A percentile compares a stretch with the other conserved stretches of the same genome.
phyloP scores from a whole-genome alignment of 1,140 invertebrate genomes.

The Drosophila pachea region DNA sequence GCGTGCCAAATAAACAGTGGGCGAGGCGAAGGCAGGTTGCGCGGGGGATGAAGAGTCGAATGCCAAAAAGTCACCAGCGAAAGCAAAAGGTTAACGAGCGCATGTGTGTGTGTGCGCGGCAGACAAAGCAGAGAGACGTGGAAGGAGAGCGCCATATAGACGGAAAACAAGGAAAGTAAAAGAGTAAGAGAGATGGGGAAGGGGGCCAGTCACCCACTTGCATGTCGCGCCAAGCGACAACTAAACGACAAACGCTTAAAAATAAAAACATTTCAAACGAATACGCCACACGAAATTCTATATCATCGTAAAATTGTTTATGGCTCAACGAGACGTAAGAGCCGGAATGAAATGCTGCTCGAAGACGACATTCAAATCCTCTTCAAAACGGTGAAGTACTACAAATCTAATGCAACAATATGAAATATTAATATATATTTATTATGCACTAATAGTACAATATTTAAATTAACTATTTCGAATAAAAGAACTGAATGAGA shows the following conservation, averaged over 20 bases:
- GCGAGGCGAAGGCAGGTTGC: constrained; percentile 12
- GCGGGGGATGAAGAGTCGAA: constrained; percentile 10
- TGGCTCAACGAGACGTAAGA: constrained; percentile 30
- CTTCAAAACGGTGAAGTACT: background rate
- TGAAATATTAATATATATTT: background rate
- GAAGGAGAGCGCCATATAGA: background rate
- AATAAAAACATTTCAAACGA: constrained; percentile 58
- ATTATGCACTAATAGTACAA: too few relatives aligned
- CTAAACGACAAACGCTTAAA: constrained; percentile 57
- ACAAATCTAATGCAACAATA: background rate
- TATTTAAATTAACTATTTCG: too few relatives aligned
- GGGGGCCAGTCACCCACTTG: constrained; percentile 28
- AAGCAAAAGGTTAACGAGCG: constrained; percentile 40
- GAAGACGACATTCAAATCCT: constrained; percentile 5
- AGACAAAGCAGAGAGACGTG: too few relatives aligned
- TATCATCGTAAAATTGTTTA: constrained; percentile 65
- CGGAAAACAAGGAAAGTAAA: background rate
- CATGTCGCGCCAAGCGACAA: constrained; percentile 51
- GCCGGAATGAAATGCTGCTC: constrained; percentile 16
- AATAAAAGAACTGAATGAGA: background rate
- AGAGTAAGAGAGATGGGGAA: background rate
- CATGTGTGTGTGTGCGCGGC: constrained; percentile 23
- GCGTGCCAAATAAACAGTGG: constrained; percentile 57
- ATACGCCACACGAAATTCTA: constrained; percentile 64
- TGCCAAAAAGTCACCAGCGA: constrained; percentile 46